Evolutionary conservation across 2,113 vertebrate genomes (phyloP), one percentile per base, ranked within the genome.

Genomic region (Tympanuchus pallidicinctus): DNA sequence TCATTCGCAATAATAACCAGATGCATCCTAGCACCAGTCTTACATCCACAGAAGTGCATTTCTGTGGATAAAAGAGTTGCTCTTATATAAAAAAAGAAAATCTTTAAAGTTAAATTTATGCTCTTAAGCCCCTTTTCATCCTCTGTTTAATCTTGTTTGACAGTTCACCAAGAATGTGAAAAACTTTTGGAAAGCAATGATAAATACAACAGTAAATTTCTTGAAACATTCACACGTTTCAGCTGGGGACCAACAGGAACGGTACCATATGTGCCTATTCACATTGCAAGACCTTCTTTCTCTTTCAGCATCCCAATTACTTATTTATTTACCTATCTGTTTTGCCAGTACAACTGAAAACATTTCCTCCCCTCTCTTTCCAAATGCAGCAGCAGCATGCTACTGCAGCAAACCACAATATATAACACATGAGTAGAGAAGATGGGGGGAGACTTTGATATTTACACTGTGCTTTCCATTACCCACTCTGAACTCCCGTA

Each of bases 401-500:
- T 73, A 76, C 81, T 86, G 87, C 40, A 89, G 89, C 79, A 94
- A 95, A 76, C 85, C 93, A 92, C 0, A 1, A 66, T 94, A 89
- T 90, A 32, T 76, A 94, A 86, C 85, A 88, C 34, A 40, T 8
- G 75, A 78, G 40, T 61, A 61, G 66, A 94, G 77, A 82, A 91
- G 64, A 82, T 15, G 19, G 43, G 22, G 61, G 40, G 76, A 80
- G 83, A 43, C 43, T 16, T 30, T 59, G 54, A 63, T 94, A 92
- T 96, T 98, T 98, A 99, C 93, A 99, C 99, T 4, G 99, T 99
- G 97, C 99, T 99, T 97, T 99, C 99, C 99, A 99, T 99, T 38
- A 99, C 99, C 99, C 99, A 99, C 94, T 99, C 99, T 0, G 99
- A 98, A 96, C 99, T 99, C 89, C 99, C 99, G 0, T 98, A 97